A percentile compares a stretch with the other conserved stretches of the same genome.
These are phyloP conservation scores for Phortica variegata DNA, from an alignment of 1,140 invertebrate species.

Conservation along the genomic window DNA sequence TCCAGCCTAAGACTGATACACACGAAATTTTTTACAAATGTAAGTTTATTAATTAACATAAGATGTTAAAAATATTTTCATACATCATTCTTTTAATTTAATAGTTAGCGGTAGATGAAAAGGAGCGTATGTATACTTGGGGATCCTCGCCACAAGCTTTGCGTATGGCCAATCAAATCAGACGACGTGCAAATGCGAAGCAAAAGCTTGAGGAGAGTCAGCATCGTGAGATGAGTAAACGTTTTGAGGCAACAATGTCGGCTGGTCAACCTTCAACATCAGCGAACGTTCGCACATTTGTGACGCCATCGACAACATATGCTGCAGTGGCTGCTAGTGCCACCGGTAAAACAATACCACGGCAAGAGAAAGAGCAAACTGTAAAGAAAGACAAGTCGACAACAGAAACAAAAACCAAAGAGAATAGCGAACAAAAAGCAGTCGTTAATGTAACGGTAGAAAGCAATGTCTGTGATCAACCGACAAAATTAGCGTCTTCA, in stretches of 20 bases:
- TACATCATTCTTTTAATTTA: no score
- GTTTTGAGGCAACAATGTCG: slow-evolving; percentile 42
- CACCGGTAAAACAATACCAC: slow-evolving; percentile 25
- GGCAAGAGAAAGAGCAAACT: slow-evolving; percentile 24
- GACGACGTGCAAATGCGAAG: slow-evolving; percentile 61
- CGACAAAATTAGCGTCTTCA: not conserved
- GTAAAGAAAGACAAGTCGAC: not conserved
- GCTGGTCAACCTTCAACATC: slow-evolving; percentile 12
- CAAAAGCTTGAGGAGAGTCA: slow-evolving; percentile 58
- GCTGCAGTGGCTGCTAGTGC: slow-evolving; percentile 37
- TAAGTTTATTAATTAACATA: no score
- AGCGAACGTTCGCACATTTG: slow-evolving; percentile 20
- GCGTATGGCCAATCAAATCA: slow-evolving; percentile 67
- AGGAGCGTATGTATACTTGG: slow-evolving; percentile 74
- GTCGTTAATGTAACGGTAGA: not conserved
- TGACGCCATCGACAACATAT: slow-evolving; percentile 38
- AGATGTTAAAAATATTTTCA: no score
- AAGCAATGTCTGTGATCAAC: not conserved
- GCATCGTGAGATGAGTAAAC: slow-evolving; percentile 42
- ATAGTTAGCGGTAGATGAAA: slow-evolving; percentile 69
- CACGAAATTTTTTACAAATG: slow-evolving; percentile 81
- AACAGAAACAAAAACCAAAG: slow-evolving; percentile 3
- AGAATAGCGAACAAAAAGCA: no score
- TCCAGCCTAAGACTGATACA: slow-evolving; percentile 66
- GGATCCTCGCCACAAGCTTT: slow-evolving; percentile 77